These are phyloP conservation scores for Drosophila phalerata DNA, from an alignment of 2,888 invertebrate genomes.

Conservation along the genomic window DNA sequence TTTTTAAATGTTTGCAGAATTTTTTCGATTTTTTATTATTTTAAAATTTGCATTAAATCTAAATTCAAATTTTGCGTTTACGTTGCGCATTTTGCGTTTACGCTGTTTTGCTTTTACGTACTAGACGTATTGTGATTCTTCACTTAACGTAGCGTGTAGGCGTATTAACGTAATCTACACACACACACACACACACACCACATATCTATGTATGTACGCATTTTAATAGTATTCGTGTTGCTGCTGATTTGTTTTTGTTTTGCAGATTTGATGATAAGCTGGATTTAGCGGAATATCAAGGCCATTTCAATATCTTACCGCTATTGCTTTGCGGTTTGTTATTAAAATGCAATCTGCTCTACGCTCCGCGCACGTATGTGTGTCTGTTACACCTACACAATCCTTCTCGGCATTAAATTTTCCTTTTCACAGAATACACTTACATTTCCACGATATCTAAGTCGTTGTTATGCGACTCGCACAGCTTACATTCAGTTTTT, in stretches of 20 bases:
- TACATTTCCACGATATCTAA: constrained; percentile 27
- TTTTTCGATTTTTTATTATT: too few species aligned
- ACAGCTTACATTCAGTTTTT: constrained; percentile 11
- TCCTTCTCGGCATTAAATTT: constrained; percentile 40
- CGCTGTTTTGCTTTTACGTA: constrained; percentile 28
- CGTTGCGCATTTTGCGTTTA: constrained; percentile 30
- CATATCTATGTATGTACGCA: constrained; percentile 35
- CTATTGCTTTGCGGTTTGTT: constrained; percentile 21
- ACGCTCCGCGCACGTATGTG: constrained; percentile 28
- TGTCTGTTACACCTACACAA: constrained; percentile 55
- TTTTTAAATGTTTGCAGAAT: too few species aligned
- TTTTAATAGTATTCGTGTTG: constrained; percentile 26
- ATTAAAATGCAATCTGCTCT: constrained; percentile 31
- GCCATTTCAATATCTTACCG: constrained; percentile 27
- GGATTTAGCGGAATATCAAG: constrained; percentile 37
- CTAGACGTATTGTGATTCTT: constrained; percentile 42
- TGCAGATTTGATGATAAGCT: constrained; percentile 56
- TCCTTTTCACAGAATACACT: constrained; percentile 22
- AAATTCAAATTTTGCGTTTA: too few species aligned
- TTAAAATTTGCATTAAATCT: too few species aligned
- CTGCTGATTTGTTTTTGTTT: constrained; percentile 61
- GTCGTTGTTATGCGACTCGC: neutral
- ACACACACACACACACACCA: constrained; percentile 46
- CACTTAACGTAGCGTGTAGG: constrained; percentile 50
- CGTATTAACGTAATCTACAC: constrained; percentile 54